phyloP scores from a whole-genome alignment of 2,113 vertebrate species.

The Vimba vimba region DNA sequence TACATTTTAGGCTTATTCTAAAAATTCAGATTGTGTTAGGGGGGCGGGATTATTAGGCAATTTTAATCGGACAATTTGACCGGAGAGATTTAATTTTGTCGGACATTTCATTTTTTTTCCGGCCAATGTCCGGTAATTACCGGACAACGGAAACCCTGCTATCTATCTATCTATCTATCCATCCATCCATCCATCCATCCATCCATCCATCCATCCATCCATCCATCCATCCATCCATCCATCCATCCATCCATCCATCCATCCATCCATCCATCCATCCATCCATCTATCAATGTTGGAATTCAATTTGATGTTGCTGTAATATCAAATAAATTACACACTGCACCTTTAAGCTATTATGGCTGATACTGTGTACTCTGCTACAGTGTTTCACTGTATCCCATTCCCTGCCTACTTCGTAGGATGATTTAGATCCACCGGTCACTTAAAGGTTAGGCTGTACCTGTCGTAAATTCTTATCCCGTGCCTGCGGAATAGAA shows the following conservation, averaged over 20 bases:
- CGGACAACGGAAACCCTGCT: too few species aligned
- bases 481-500: not conserved
- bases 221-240: too few species aligned
- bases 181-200: not conserved
- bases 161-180: not conserved
- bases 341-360: slow-evolving; percentile 3
- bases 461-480: not conserved
- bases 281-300: not conserved
- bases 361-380: not conserved
- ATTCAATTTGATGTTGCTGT: not conserved
- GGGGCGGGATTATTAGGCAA: too few species aligned
- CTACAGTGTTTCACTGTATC: not conserved
- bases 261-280: not conserved
- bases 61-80: too few species aligned
- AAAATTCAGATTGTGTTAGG: too few species aligned
- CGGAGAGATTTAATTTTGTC: too few species aligned
- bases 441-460: not conserved
- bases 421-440: not conserved
- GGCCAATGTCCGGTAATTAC: too few species aligned
- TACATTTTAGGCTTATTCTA: too few species aligned
- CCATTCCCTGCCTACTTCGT: not conserved
- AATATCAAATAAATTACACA: not conserved
- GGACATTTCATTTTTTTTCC: too few species aligned
- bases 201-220: not conserved
- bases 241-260: not conserved